Percentiles rank a stretch among this genome's conserved stretches.
phyloP scores from a whole-genome alignment of 1,140 invertebrate genomes.

The Zophobas morio region DNA sequence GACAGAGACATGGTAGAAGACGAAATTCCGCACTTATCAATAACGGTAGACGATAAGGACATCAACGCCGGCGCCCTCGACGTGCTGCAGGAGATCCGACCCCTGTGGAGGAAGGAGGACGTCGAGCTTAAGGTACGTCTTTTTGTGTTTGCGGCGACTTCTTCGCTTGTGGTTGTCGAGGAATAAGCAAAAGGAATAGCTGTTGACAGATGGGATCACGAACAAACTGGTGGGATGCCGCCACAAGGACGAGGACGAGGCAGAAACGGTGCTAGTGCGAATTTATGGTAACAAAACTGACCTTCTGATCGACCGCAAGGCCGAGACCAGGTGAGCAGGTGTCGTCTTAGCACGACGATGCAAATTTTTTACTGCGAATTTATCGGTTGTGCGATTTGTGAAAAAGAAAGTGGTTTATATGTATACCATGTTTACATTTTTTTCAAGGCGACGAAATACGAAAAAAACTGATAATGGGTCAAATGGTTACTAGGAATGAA shows the following conservation, averaged over 20 bases:
- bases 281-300: conserved; percentile 96
- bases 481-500: no score
- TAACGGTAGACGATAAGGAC: conserved; percentile 55
- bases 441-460: no score
- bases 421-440: no score
- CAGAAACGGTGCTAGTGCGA: conserved; percentile 86
- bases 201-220: conserved; percentile 96
- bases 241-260: conserved; percentile 62
- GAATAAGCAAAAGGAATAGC: conserved; percentile 70
- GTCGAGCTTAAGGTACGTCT: conserved; percentile 68
- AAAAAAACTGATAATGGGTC: no score
- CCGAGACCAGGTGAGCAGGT: conserved; percentile 77
- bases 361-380: conserved; percentile 23
- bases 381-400: not conserved
- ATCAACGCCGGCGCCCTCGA: conserved; percentile 65
- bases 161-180: conserved; percentile 37
- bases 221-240: conserved; percentile 92
- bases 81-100: conserved; percentile 68
- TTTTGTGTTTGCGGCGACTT: not conserved
- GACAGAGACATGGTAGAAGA: not conserved
- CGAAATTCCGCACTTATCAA: conserved; percentile 50
- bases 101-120: conserved; percentile 66
- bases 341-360: conserved; percentile 7
- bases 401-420: no score
- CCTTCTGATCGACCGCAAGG: conserved; percentile 90